Base-by-base conservation (phyloP, 2,113 vertebrate species). In the Gnathonemus longibarbis region DNA sequence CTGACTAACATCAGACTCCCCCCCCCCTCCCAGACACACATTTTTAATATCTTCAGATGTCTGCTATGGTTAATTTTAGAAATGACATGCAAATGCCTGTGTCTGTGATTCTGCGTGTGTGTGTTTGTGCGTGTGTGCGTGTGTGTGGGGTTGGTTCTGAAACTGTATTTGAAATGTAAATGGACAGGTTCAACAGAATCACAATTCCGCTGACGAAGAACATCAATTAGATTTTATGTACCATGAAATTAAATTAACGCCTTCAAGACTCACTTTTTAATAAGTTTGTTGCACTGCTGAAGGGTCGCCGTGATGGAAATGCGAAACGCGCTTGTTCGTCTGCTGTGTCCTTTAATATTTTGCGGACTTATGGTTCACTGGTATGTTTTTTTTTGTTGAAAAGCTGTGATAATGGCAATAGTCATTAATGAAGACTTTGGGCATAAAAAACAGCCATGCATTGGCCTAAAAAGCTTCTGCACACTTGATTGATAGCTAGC, bases 171-270 rank as follows among this genome's bases (percentile, higher is more conserved):
- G 88, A 89, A 84, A 90, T 88, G 80, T 90, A 62, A 70, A 56
- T 84, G 90, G 85, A 46, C 56, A 42, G 86, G 39, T 90, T 90
- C 88, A 70, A 35, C 31, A 50, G 62, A 88, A 86, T 77, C 88
- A 70, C 31, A 87, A 31, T 86, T n/a, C 45, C 31, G 27, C 89
- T 87, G 42, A 87, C 10, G 52, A 66, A 27, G 56, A 66, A 46
- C 58, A 35, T 90, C 83, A 66, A 46, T 86, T 62, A 86, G 89
- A 86, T 90, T 85, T 85, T 90, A 86, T 87, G 83, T 90, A 52
- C 83, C 83, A 90, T 90, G 80, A 90, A 86, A 90, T 86, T 31
- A 90, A 90, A 90, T 86, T 70, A 87, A 56, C 35, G 84, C 53
- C 89, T 48, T 56, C 17, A 48, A 86, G 83, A 87, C 49, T 45